These are phyloP conservation scores for Catamblyrhynchus diadema DNA, from an alignment of 2,797 vertebrate species.

Conservation along the genomic window DNA sequence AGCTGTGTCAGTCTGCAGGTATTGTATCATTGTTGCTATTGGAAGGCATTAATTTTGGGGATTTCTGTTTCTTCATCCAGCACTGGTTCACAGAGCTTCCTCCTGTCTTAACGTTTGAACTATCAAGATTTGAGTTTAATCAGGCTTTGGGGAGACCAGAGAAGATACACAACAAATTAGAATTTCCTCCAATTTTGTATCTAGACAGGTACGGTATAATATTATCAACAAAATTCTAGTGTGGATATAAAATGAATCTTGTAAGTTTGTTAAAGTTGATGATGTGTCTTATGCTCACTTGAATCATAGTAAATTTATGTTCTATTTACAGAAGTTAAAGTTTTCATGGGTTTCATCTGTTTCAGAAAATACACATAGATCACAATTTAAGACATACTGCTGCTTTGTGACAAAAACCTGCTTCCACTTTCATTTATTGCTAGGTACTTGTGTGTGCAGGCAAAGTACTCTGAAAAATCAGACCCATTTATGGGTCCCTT, in stretches of 20 bases:
- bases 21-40: not conserved
- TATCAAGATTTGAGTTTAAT: slow-evolving; percentile 99
- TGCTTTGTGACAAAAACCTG: not conserved
- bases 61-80: slow-evolving; percentile 73
- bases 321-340: not conserved
- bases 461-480: not conserved
- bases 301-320: not conserved
- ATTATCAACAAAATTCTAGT: not conserved
- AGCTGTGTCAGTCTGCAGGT: not conserved
- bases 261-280: not conserved
- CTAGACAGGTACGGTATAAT: slow-evolving; percentile 88
- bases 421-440: not conserved
- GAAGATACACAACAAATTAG: slow-evolving; percentile 99
- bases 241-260: not conserved
- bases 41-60: not conserved
- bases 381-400: not conserved
- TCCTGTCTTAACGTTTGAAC: slow-evolving; percentile 96
- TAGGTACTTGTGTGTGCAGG: not conserved
- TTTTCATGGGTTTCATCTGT: not conserved
- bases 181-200: slow-evolving; percentile 96
- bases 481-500: not conserved
- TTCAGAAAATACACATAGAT: not conserved
- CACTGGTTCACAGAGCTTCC: slow-evolving; percentile 99
- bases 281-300: not conserved
- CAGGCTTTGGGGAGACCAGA: slow-evolving; percentile 95